Evolutionary conservation across 1,140 invertebrate genomes (phyloP).

Genomic region (Tachypleus tridentatus): DNA sequence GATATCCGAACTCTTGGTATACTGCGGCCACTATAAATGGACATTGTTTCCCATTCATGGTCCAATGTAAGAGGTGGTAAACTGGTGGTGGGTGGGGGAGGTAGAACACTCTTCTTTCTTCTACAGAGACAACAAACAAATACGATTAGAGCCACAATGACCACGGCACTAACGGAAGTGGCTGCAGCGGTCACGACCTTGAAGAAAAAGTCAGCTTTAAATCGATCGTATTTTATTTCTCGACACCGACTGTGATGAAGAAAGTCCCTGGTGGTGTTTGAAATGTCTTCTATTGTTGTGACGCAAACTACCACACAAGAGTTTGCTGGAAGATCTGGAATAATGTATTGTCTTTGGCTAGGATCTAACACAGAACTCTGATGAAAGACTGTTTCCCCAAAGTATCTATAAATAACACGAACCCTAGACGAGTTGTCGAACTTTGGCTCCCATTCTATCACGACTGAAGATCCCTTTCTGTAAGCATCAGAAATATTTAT

Average conservation of each 20-base stretch:
- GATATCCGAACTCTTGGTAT: conserved; percentile 47
- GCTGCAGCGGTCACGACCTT: conserved; percentile 83
- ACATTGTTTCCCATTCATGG: conserved; percentile 82
- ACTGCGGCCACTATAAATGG: conserved; percentile 78
- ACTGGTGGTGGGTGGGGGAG: no score
- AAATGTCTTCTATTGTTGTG: conserved; percentile 58
- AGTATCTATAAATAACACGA: conserved; percentile 73
- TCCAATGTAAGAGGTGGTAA: conserved; percentile 47
- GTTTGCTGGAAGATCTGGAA: conserved; percentile 78
- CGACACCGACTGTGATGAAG: conserved; percentile 75
- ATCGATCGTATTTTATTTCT: conserved; percentile 53
- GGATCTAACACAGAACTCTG: conserved; percentile 73
- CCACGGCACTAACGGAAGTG: conserved; percentile 80
- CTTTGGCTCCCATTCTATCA: conserved; percentile 82
- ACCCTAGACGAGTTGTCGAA: conserved; percentile 68
- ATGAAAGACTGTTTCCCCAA: conserved; percentile 79
- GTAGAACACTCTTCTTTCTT: no score
- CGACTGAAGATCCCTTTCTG: conserved; percentile 46
- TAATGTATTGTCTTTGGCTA: conserved; percentile 76
- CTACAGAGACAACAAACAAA: no score
- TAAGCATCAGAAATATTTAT: conserved; percentile 46
- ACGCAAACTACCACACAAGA: conserved; percentile 87
- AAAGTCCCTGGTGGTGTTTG: conserved; percentile 56
- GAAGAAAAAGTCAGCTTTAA: conserved; percentile 33
- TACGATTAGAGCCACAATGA: conserved; percentile 38